Evolutionary conservation across 2,888 invertebrate genomes (phyloP).

Genomic region (Pemphredon lugubris): DNA sequence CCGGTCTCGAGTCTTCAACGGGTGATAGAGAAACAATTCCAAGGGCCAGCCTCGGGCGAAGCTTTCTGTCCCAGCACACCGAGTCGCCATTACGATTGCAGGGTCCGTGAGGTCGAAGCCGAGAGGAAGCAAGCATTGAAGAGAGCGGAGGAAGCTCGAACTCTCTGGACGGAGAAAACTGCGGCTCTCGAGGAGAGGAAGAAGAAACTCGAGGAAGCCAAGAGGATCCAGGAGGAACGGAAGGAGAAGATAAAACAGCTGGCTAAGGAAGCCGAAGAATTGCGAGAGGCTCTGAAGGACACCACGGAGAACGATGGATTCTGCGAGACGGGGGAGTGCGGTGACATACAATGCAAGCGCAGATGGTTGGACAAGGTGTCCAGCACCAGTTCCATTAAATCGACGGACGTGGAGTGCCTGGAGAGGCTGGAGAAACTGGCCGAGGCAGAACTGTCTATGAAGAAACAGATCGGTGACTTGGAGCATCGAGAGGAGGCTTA

Average conservation of each 20-base stretch:
- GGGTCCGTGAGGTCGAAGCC: conserved; percentile 72
- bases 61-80: conserved; percentile 55
- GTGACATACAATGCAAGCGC: conserved; percentile 60
- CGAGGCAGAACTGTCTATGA: conserved; percentile 84
- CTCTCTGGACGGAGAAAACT: conserved; percentile 64
- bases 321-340: conserved; percentile 66
- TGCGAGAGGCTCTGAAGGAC: conserved; percentile 37
- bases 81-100: conserved; percentile 72
- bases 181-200: conserved; percentile 57
- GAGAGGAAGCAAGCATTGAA: conserved; percentile 70
- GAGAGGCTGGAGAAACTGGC: conserved; percentile 82
- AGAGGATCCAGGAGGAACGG: conserved; percentile 62
- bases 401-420: conserved; percentile 79
- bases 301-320: conserved; percentile 6
- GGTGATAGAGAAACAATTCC: conserved; percentile 67
- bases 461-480: conserved; percentile 84
- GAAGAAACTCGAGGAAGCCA: conserved; percentile 67
- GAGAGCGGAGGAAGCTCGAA: conserved; percentile 68
- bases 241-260: conserved; percentile 61
- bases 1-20: conserved; percentile 52
- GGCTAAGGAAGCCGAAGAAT: conserved; percentile 58
- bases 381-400: conserved; percentile 70
- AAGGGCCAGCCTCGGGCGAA: conserved; percentile 43
- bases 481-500: conserved; percentile 86
- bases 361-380: conserved; percentile 38